phyloP scores from a whole-genome alignment of 2,888 invertebrate species.

The Chymomyza amoena region DNA sequence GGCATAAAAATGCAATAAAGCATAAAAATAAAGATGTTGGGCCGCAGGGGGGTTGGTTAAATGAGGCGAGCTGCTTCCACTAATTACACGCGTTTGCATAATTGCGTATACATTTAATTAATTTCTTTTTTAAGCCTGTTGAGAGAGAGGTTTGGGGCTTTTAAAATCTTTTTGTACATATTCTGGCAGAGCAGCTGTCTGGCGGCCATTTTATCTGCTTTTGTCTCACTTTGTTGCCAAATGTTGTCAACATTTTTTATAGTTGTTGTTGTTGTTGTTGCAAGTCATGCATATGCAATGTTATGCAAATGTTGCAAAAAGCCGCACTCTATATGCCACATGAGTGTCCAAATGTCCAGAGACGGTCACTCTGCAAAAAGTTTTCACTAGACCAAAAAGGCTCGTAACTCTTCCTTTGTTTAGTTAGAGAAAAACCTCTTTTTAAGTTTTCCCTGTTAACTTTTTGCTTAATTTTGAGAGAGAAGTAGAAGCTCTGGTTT shows the following conservation, averaged over 20 bases:
- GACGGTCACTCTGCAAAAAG: not conserved
- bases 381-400: not conserved
- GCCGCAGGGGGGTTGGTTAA: constrained; percentile 13
- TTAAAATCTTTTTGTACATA: not conserved
- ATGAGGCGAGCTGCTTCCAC: constrained; percentile 32
- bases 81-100: constrained; percentile 72
- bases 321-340: constrained; percentile 27
- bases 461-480: not conserved
- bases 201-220: constrained; percentile 2
- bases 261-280: not conserved
- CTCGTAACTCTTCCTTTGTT: not conserved
- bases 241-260: not conserved
- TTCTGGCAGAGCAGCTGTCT: not conserved
- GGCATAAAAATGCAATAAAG: constrained; percentile 69
- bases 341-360: not conserved
- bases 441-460: not conserved
- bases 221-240: not conserved
- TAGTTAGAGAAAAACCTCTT: not conserved
- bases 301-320: constrained; percentile 56
- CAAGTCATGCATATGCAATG: constrained; percentile 67
- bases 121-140: constrained; percentile 20
- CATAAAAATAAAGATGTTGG: constrained; percentile 37
- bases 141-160: not conserved
- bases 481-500: constrained; percentile 10
- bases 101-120: constrained; percentile 61